Evolutionary conservation across 2,797 vertebrate species (phyloP), one percentile per base, ranked within the genome.

Genomic region (Xerus rutilus): DNA sequence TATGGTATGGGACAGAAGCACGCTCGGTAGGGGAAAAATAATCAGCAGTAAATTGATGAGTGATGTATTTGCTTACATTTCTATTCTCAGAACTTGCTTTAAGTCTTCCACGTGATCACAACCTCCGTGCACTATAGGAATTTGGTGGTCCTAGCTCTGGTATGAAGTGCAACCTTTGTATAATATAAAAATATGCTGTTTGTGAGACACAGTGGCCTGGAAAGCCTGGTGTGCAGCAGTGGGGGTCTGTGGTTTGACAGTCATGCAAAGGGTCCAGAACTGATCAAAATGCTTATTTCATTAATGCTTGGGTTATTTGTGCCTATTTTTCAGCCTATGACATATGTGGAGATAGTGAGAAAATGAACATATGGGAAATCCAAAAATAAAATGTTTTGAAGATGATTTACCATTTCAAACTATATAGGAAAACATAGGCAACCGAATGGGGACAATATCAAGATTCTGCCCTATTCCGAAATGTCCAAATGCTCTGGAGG

Each of bases 371-470:
- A 64, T 52, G 91, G 62, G 47, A 72, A 85, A 83, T 70, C 52
- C n/a, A 21, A 89, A 96, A 93, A 86, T 76, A 86, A 91, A 74
- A 92, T 64, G 67, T 49, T 95, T 78, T 70, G 65, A 93, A 12
- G 78, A 82, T 88, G 86, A 89, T 72, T 90, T 86, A 64, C 35
- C 57, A 73, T 94, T 83, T 39, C 47, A 64, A 91, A 83, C 70
- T 67, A 81, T 30, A 79, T 5, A 95, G 73, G 65, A 91, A 89
- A 93, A 74, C n/a, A 65, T 2, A 78, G 86, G 52, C 57, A 57
- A 86, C 59, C 67, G 73, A 86, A 76, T 2, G 9, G 76, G 65
- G 87, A 83, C 18, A 52, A 57, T 54, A 59, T 59, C 54, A 72
- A 74, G 70, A 89, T 52, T 88, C n/a, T 35, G n/a, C 49, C 72